A percentile compares a stretch with the other conserved stretches of the same genome.
Evolutionary conservation across 2,888 invertebrate genomes (phyloP).

Genomic region (Stenurella melanura): DNA sequence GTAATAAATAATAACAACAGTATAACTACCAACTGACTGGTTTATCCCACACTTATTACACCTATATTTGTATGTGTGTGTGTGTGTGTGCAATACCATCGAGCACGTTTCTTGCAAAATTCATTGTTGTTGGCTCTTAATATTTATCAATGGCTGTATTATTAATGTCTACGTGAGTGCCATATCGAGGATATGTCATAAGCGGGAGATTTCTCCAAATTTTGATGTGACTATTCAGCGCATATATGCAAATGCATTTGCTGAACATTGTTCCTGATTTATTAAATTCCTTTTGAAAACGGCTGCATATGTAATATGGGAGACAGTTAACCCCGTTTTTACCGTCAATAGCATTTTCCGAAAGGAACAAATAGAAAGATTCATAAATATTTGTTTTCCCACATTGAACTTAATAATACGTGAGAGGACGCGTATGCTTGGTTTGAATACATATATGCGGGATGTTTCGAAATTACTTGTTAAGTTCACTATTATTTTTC

Average conservation of each 20-base stretch:
- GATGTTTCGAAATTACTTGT: neutral
- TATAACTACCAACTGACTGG: slow-evolving; percentile 23
- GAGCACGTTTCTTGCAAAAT: slow-evolving; percentile 20
- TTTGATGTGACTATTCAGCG: slow-evolving; percentile 23
- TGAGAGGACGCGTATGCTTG: neutral
- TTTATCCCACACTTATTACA: slow-evolving; percentile 33
- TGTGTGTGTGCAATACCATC: slow-evolving; percentile 20
- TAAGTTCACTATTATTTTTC: no score
- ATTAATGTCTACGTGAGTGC: slow-evolving; percentile 12
- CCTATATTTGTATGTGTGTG: slow-evolving; percentile 14
- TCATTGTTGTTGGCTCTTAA: slow-evolving; percentile 29
- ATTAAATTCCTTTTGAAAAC: neutral
- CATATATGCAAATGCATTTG: slow-evolving; percentile 28
- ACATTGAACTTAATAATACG: neutral
- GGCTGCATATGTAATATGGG: neutral
- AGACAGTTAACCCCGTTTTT: neutral
- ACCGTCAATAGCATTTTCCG: neutral
- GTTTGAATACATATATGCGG: neutral
- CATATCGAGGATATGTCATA: slow-evolving; percentile 26
- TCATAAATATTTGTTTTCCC: neutral
- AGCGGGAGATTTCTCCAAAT: slow-evolving; percentile 18
- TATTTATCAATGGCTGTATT: slow-evolving; percentile 33
- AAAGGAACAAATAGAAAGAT: slow-evolving; percentile 1
- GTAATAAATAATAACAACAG: slow-evolving; percentile 29
- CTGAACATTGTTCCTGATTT: neutral